Conservation (phyloP, 2,888 invertebrate species). For the Cepaea hortensis region DNA sequence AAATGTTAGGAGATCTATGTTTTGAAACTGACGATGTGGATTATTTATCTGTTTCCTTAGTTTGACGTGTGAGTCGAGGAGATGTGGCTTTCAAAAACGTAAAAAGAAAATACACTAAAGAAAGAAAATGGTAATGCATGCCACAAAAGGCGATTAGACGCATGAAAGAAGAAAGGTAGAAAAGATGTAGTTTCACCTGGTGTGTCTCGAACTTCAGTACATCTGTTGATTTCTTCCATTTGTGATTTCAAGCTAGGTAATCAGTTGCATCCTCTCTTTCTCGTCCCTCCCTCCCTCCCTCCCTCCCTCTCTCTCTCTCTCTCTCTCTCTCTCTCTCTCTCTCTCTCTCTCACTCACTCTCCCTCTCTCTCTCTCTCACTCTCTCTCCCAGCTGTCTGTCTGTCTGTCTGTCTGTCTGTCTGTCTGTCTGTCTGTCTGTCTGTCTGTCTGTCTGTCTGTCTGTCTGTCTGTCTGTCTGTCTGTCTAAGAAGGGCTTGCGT, state of each 20-base stretch:
- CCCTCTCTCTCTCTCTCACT: neutral
- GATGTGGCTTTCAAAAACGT: neutral
- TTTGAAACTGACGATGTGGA: too few relatives aligned
- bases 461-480: slow-evolving; percentile 8
- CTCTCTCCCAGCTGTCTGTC: neutral
- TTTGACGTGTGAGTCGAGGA: slow-evolving; percentile 10
- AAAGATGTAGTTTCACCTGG: too few relatives aligned
- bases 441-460: neutral
- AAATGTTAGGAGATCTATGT: too few relatives aligned
- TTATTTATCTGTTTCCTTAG: slow-evolving; percentile 23
- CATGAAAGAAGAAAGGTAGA: too few relatives aligned
- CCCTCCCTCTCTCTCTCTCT: neutral
- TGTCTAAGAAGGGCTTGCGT: too few relatives aligned
- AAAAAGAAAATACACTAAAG: neutral
- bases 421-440: neutral
- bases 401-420: neutral
- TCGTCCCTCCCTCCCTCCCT: neutral
- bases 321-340: neutral
- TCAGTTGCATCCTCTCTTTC: too few relatives aligned
- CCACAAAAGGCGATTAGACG: too few relatives aligned
- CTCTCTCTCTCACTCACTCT: neutral
- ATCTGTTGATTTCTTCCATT: too few relatives aligned
- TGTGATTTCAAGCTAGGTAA: too few relatives aligned
- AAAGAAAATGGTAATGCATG: too few relatives aligned
- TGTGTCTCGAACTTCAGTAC: too few relatives aligned